These are phyloP conservation scores for Paradoxurus hermaphroditus DNA, from an alignment of 2,113 vertebrate genomes.

Conservation along the genomic window DNA sequence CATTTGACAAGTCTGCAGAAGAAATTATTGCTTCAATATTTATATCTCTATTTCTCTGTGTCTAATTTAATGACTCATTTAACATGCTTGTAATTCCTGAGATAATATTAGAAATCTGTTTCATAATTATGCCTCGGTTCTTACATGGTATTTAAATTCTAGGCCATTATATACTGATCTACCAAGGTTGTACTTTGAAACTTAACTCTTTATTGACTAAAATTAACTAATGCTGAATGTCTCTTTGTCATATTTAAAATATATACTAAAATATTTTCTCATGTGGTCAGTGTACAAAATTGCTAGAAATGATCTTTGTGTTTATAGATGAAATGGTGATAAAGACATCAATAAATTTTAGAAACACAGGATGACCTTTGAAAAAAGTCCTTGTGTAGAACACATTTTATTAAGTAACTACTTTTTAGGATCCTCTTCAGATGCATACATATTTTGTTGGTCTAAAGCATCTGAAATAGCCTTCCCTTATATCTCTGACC, in stretches of 20 bases:
- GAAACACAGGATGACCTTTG: not conserved
- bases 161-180: conserved; percentile 13
- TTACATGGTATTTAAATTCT: conserved; percentile 55
- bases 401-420: not conserved
- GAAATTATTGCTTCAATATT: conserved; percentile 64
- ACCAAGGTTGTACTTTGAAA: not conserved
- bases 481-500: not conserved
- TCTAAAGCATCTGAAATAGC: not conserved
- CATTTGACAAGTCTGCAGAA: conserved; percentile 43
- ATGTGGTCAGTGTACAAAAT: not conserved
- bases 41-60: conserved; percentile 46
- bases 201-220: not conserved
- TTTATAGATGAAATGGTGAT: not conserved
- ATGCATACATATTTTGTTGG: not conserved
- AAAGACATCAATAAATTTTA: not conserved
- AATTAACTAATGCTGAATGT: not conserved
- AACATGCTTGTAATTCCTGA: conserved; percentile 59
- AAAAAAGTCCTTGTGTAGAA: not conserved
- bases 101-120: conserved; percentile 68
- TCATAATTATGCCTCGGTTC: conserved; percentile 49
- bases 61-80: conserved; percentile 71
- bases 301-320: not conserved
- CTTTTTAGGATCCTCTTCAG: not conserved
- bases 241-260: not conserved
- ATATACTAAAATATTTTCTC: not conserved